Conservation (phyloP, 1,140 invertebrate genomes). For the Drosophila paulistorum region DNA sequence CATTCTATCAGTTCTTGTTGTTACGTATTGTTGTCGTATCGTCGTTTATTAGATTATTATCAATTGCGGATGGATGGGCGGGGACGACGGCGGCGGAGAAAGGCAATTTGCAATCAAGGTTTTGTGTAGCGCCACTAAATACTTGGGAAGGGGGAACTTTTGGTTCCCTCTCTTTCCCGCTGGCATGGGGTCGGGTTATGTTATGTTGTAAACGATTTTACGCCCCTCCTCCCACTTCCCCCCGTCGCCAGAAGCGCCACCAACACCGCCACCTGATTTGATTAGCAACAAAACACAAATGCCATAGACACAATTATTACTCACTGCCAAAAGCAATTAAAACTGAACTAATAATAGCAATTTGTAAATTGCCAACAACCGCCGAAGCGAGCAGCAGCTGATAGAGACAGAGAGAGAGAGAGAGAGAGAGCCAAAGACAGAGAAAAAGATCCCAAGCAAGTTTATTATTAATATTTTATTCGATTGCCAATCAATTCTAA, state of each 20-base stretch:
- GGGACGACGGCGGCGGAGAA: no score
- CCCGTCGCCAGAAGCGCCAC: not conserved
- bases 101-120: slow-evolving; percentile 10
- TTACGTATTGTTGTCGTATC: slow-evolving; percentile 1
- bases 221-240: not conserved
- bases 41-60: not conserved
- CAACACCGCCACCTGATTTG: not conserved
- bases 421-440: not conserved
- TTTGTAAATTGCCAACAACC: slow-evolving; percentile 60
- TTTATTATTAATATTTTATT: not conserved
- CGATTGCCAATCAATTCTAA: not conserved
- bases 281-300: slow-evolving; percentile 38
- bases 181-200: not conserved
- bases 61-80: not conserved
- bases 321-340: slow-evolving; percentile 69
- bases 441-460: slow-evolving; percentile 5
- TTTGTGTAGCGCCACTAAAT: slow-evolving; percentile 18
- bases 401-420: not conserved
- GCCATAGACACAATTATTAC: slow-evolving; percentile 61
- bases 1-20: not conserved
- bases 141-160: slow-evolving; percentile 1
- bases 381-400: not conserved
- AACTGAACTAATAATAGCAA: slow-evolving; percentile 67
- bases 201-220: slow-evolving; percentile 18
- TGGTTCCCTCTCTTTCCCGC: not conserved